Percentiles rank a stretch among this genome's conserved stretches.
Conservation (phyloP, 2,797 vertebrate genomes). For the Helostoma temminkii region DNA sequence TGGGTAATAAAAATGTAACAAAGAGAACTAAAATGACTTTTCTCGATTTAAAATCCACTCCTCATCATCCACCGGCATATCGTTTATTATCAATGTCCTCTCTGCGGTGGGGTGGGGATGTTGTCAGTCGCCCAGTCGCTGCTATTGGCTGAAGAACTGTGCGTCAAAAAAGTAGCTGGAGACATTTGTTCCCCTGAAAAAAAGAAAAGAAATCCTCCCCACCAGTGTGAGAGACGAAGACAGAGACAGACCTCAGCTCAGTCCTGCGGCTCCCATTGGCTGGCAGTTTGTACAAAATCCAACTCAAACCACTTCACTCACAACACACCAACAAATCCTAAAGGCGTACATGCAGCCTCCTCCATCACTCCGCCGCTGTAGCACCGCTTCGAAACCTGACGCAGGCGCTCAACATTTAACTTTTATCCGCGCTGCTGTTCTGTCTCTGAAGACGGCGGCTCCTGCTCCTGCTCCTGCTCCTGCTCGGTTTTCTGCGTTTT, state of each 20-base stretch:
- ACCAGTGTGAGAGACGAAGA: constrained; percentile 86
- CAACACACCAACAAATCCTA: constrained; percentile 83
- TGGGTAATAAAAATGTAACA: constrained; percentile 8
- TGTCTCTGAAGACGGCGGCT: constrained; percentile 40
- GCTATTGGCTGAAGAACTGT: constrained; percentile 97
- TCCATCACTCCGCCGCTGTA: constrained; percentile 70
- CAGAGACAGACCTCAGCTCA: constrained; percentile 89
- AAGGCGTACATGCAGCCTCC: constrained; percentile 78
- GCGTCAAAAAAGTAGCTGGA: constrained; percentile 95
- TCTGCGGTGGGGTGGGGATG: constrained; percentile 86
- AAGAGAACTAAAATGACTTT: constrained; percentile 47
- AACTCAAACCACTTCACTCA: constrained; percentile 82
- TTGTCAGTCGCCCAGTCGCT: constrained; percentile 91
- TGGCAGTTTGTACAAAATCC: constrained; percentile 86
- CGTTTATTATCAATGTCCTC: constrained; percentile 86
- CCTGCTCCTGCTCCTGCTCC: constrained; percentile 29
- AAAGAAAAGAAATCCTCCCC: constrained; percentile 82
- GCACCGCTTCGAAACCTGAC: constrained; percentile 57
- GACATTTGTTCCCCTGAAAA: constrained; percentile 90
- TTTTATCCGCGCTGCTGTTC: constrained; percentile 50
- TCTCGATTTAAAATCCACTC: constrained; percentile 54
- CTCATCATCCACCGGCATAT: constrained; percentile 41
- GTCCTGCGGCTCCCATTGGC: constrained; percentile 84
- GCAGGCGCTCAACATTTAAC: constrained; percentile 64
- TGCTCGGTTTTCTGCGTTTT: constrained; percentile 36